Conservation (phyloP, 1,140 invertebrate species). For the Eulimnadia texana region DNA sequence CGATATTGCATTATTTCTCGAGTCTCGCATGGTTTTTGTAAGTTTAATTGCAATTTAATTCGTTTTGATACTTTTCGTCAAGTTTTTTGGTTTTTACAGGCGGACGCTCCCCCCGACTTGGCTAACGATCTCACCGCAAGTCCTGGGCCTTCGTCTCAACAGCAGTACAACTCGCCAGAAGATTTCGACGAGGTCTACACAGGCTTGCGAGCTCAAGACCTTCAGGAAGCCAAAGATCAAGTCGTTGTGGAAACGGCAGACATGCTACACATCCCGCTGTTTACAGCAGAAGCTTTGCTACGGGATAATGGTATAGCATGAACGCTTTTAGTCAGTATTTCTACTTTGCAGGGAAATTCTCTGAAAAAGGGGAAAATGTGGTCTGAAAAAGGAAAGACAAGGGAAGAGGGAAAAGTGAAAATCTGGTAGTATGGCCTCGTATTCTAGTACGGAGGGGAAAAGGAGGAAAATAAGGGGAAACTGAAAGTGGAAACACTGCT, state of each 20-base stretch:
- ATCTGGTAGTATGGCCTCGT: no score
- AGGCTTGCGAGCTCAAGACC: slow-evolving; percentile 48
- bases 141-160: not conserved
- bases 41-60: slow-evolving; percentile 28
- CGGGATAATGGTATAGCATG: slow-evolving; percentile 47
- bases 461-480: no score
- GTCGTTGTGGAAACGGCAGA: slow-evolving; percentile 56
- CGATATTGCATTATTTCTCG: slow-evolving; percentile 46
- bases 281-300: slow-evolving; percentile 54
- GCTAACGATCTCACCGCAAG: not conserved
- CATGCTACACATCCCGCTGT: slow-evolving; percentile 55
- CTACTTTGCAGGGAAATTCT: no score
- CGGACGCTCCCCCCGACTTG: slow-evolving; percentile 22
- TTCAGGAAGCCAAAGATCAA: slow-evolving; percentile 60
- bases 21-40: slow-evolving; percentile 55
- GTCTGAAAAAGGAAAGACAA: not conserved
- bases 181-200: slow-evolving; percentile 42
- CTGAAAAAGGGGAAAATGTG: no score
- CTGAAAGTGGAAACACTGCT: no score
- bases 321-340: not conserved
- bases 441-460: no score
- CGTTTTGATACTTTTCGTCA: not conserved
- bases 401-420: no score
- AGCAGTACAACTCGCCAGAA: not conserved
- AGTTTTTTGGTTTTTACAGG: slow-evolving; percentile 21